Percentiles rank a stretch among this genome's conserved stretches.
Conservation (phyloP, 2,888 invertebrate genomes). For the Sipunculus nudus region DNA sequence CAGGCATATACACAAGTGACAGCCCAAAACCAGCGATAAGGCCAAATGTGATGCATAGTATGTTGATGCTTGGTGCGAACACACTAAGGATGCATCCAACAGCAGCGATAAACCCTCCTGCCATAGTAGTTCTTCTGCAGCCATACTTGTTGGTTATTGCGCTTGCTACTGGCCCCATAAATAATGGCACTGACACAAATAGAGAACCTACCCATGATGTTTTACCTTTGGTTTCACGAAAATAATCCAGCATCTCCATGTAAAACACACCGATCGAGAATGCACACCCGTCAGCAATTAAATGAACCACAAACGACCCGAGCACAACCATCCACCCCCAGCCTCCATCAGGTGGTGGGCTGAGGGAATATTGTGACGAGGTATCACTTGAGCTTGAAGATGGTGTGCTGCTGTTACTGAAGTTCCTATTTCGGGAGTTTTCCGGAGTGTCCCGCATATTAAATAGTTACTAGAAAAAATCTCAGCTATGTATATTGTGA, state of each 20-base stretch:
- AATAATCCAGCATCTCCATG: conserved; percentile 80
- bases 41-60: conserved; percentile 63
- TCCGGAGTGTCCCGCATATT: no score
- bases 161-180: conserved; percentile 64
- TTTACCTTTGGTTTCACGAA: conserved; percentile 35
- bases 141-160: conserved; percentile 62
- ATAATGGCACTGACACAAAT: conserved; percentile 89
- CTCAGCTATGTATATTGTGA: no score
- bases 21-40: conserved; percentile 62
- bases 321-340: conserved; percentile 95
- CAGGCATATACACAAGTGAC: conserved; percentile 63
- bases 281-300: conserved; percentile 87
- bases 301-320: conserved; percentile 94
- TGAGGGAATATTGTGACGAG: no score
- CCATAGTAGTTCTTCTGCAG: conserved; percentile 58
- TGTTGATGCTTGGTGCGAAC: conserved; percentile 53
- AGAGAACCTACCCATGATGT: conserved; percentile 91
- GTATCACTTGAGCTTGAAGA: no score
- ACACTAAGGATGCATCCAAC: conserved; percentile 57
- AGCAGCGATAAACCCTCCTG: conserved; percentile 59
- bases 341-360: conserved; percentile 80
- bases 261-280: conserved; percentile 70
- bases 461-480: no score
- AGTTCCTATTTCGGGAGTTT: no score
- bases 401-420: no score